Conservation (phyloP, 2,888 invertebrate species). For the Emmelina monodactyla region DNA sequence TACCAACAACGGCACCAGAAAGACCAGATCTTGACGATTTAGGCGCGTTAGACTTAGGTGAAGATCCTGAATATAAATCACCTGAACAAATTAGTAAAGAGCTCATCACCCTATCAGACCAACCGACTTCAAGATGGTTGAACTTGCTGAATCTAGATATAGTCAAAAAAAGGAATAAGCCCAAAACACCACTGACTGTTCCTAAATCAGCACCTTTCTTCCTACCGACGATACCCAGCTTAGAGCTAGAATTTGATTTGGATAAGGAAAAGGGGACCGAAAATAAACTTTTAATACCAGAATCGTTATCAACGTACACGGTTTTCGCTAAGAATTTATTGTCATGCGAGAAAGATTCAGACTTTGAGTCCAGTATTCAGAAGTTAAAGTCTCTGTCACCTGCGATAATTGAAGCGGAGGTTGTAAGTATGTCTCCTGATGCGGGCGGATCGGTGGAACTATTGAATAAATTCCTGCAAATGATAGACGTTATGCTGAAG, state of each 20-base stretch:
- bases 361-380: slow-evolving; percentile 68
- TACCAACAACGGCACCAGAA: slow-evolving; percentile 53
- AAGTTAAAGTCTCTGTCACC: slow-evolving; percentile 76
- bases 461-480: slow-evolving; percentile 80
- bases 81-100: slow-evolving; percentile 78
- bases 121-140: slow-evolving; percentile 90
- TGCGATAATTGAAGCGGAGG: slow-evolving; percentile 86
- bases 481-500: slow-evolving; percentile 74
- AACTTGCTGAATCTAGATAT: slow-evolving; percentile 87
- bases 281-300: slow-evolving; percentile 64
- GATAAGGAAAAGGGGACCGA: slow-evolving; percentile 44
- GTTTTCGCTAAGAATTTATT: slow-evolving; percentile 72
- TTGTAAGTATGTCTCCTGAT: slow-evolving; percentile 79
- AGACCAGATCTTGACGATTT: slow-evolving; percentile 52
- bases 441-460: slow-evolving; percentile 74
- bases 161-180: slow-evolving; percentile 89
- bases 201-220: slow-evolving; percentile 96
- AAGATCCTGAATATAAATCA: slow-evolving; percentile 71
- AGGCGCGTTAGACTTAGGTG: slow-evolving; percentile 42
- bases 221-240: slow-evolving; percentile 85
- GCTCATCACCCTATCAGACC: slow-evolving; percentile 84
- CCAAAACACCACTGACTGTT: slow-evolving; percentile 81
- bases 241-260: slow-evolving; percentile 83
- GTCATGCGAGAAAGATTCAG: slow-evolving; percentile 44
- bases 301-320: slow-evolving; percentile 71